These are phyloP conservation scores for Aptenodytes forsteri DNA, from an alignment of 2,113 vertebrate genomes.

Conservation along the genomic window DNA sequence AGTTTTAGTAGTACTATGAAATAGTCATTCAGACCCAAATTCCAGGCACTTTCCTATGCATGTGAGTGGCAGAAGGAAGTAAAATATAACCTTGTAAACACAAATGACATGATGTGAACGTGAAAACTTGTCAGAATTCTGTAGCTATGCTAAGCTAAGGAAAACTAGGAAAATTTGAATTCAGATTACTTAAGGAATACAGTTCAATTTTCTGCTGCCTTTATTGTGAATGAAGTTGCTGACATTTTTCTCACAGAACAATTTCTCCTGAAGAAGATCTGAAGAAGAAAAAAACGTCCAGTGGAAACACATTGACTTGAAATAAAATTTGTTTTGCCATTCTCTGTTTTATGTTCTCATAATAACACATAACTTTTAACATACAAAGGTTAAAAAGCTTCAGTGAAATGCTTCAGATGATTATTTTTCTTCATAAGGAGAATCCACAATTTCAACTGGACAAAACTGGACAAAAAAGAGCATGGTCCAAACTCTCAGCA, in stretches of 20 bases:
- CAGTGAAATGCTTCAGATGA: not conserved
- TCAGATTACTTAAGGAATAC: not conserved
- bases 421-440: not conserved
- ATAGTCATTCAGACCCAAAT: not conserved
- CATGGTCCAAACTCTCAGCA: not conserved
- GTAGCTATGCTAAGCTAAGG: not conserved
- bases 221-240: not conserved
- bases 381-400: not conserved
- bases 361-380: not conserved
- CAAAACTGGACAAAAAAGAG: not conserved
- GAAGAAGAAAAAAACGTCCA: not conserved
- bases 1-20: not conserved
- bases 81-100: not conserved
- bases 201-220: not conserved
- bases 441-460: not conserved
- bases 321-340: not conserved
- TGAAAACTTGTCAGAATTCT: not conserved
- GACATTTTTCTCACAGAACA: not conserved
- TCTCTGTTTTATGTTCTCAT: not conserved
- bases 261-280: not conserved
- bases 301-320: not conserved
- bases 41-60: not conserved
- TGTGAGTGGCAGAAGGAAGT: not conserved
- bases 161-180: not conserved
- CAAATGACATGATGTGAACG: not conserved